Evolutionary conservation across 1,140 invertebrate genomes (phyloP), one percentile per base, ranked within the genome.

Genomic region (Pseudomyrmex cubaensis): DNA sequence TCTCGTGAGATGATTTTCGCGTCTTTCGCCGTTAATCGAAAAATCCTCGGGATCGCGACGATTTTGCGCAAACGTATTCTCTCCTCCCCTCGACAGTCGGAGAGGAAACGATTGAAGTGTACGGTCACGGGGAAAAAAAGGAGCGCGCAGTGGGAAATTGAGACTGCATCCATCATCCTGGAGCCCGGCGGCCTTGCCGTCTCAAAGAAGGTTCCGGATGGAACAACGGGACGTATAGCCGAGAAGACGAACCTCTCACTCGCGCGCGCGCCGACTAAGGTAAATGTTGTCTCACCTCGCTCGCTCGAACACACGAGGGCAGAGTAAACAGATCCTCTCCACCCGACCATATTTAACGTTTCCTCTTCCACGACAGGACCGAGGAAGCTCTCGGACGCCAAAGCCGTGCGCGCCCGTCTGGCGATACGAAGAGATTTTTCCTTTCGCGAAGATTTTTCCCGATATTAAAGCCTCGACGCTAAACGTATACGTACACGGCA

Each of bases 241-340:
- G 64, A 72, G 76, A 80, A 70, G 76, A 70, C 64, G 44, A 35
- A 7, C 4, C 17, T 44, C 35, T 57, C 52, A 44, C 35, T 48
- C n/a, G 66, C 35, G 13, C 35, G 13, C 76, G 44, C 76, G 44
- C 44, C 80, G 74, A 17, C 83, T 77, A 86, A 86, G 64, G 88
- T 89, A 90, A 90, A 89, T 89, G 86, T 89, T 88, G 88, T 89
- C 87, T 86, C 74, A 88, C 83, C 86, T 87, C 50, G 50, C 35
- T 35, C 67, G 59, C 86, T 61, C 35, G 82, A 80, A 59, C 83
- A 64, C 74, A 87, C 83, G 69, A 80, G 73, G 80, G 56, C 73
- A 87, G 66, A 72, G 87, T 84, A 87, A 90, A 90, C 89, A 87
- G 73, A 85, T 87, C 87, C 76, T 89, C 83, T 56, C 35, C 5